Conservation (phyloP, 2,797 vertebrate species). For the Sebastes matsubarae region DNA sequence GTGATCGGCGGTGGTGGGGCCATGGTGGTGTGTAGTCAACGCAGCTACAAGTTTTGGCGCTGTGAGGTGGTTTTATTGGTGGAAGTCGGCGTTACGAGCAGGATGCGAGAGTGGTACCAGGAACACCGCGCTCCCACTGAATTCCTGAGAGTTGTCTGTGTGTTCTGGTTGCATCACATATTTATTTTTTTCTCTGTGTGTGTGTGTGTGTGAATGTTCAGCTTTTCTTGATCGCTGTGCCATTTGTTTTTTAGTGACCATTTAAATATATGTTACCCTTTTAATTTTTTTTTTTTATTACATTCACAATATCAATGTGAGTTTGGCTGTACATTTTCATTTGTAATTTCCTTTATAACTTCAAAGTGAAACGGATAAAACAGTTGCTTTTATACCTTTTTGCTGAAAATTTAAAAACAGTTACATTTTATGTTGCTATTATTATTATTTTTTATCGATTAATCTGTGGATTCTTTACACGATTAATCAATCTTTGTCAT, state of each 20-base stretch:
- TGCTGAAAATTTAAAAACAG: not conserved
- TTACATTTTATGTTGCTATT: not conserved
- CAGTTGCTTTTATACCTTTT: not conserved
- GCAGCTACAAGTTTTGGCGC: slow-evolving; percentile 17
- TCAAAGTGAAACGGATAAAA: not conserved
- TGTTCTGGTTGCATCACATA: slow-evolving; percentile 10
- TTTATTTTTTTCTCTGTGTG: not conserved
- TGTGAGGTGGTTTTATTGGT: slow-evolving; percentile 17
- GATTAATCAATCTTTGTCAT: not conserved
- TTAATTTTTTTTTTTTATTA: not conserved
- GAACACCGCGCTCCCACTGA: slow-evolving; percentile 42
- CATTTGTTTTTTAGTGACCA: not conserved
- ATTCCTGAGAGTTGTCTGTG: slow-evolving; percentile 39
- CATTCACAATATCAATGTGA: not conserved
- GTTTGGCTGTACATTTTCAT: not conserved
- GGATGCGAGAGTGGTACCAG: slow-evolving; percentile 44
- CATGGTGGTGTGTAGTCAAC: not conserved
- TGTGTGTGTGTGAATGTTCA: not conserved
- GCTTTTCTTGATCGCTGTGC: not conserved
- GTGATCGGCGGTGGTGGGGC: not conserved
- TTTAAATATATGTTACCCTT: not conserved
- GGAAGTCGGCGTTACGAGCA: not conserved
- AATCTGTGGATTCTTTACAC: not conserved
- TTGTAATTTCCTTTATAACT: not conserved
- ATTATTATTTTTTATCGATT: accelerated